These are phyloP conservation scores for Hafferia zeledoni DNA, from an alignment of 2,797 vertebrate genomes.

Conservation along the genomic window DNA sequence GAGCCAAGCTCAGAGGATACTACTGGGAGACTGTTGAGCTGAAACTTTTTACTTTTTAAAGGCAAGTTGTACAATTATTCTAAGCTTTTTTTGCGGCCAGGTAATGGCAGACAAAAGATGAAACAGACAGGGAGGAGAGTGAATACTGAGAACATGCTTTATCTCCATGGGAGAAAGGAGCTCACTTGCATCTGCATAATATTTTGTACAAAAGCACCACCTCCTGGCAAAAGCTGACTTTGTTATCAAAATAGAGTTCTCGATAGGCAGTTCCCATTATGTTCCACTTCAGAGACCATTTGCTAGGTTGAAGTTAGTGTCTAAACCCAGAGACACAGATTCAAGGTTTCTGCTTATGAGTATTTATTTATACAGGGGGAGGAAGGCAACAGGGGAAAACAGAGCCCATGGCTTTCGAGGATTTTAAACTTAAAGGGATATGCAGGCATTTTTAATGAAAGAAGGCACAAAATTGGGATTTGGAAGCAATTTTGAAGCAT, in stretches of 20 bases:
- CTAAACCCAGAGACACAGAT: neutral
- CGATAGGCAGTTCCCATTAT: neutral
- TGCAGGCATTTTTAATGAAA: neutral
- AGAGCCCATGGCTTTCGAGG: neutral
- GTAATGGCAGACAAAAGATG: neutral
- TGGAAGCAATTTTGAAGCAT: neutral
- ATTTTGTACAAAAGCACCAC: constrained; percentile 79
- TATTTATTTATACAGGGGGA: neutral
- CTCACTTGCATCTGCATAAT: constrained; percentile 39
- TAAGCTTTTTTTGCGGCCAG: neutral
- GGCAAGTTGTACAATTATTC: neutral
- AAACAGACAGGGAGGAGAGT: neutral
- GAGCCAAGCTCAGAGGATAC: neutral
- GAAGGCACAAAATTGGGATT: neutral
- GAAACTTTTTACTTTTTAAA: neutral
- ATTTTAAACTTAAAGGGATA: neutral
- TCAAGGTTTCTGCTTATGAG: neutral
- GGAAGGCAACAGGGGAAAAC: neutral
- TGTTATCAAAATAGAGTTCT: neutral
- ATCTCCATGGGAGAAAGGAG: constrained; percentile 28
- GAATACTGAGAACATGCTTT: neutral
- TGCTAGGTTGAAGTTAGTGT: neutral
- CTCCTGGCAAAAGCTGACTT: constrained; percentile 73
- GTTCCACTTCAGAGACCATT: neutral
- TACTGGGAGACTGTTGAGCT: neutral